Base-by-base conservation (phyloP, 2,888 invertebrate species). In the Nezara viridula region DNA sequence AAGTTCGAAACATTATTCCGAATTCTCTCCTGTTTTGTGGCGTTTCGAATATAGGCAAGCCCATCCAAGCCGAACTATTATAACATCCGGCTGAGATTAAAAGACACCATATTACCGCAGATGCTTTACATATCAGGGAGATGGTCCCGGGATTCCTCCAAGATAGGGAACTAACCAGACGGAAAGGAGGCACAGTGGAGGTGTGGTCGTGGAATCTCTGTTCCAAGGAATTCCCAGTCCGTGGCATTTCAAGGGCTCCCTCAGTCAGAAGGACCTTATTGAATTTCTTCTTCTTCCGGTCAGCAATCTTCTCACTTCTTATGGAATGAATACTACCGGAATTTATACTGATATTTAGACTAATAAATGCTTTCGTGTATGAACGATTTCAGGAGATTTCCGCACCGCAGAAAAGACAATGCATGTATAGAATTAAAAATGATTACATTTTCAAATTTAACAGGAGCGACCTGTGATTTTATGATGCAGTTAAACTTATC, bases 241-340 rank as follows among this genome's bases (percentile, higher is more conserved):
- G 66, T 19, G 32, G 66, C 66, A 81, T 81, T 44, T 81, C 81
- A 40, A 16, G 24, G 81, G 81, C 24, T 40, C 81, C 44, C 81
- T 81, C 44, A 21, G n/a, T n/a, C 44, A 47, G 81, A 81, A 81
- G n/a, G 37, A 81, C 44, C 81, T 81, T 81, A 81, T 81, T 81
- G 81, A 81, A 81, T 81, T 81, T 81, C 40, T 81, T 81, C 81
- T n/a, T 14, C 44, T 81, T 81, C 44, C 81, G 81, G 81, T 81
- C 81, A 81, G 44, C 44, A 81, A n/a, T 44, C 81, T 73, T 81
- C 81, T 2, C 19, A 44, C 44, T 81, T 47, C n/a, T 81, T 81
- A 3, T n/a, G 5, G 32, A 32, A 66, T 73, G 66, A 73, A 73
- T 73, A 73, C 7, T 37, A 0, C 32, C 5, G n/a, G 6, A 44